These are phyloP conservation scores for Muscicapa adusta DNA, from an alignment of 2,113 vertebrate genomes.

Conservation along the genomic window DNA sequence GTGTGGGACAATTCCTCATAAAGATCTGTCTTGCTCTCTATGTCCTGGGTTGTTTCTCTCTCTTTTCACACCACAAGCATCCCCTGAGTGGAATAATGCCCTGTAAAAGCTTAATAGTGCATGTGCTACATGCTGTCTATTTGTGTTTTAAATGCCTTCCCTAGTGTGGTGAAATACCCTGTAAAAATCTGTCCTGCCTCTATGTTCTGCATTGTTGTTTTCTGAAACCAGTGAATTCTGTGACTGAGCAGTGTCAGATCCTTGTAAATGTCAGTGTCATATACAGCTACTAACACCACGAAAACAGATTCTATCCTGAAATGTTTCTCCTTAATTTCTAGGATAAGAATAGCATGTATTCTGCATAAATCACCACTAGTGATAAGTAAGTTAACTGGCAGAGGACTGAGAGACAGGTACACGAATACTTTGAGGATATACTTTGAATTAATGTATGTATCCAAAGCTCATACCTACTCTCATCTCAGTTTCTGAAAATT, in stretches of 20 bases:
- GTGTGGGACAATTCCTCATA: constrained; percentile 31
- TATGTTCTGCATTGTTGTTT: not conserved
- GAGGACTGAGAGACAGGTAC: not conserved
- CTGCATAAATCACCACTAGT: not conserved
- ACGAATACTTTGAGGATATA: not conserved
- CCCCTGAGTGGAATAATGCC: constrained; percentile 18
- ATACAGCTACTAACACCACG: no score
- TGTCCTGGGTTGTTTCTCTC: not conserved
- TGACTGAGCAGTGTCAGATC: not conserved
- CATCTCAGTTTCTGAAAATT: not conserved
- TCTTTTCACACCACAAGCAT: constrained; percentile 14
- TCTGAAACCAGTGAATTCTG: not conserved
- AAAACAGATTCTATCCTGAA: not conserved
- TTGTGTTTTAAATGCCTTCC: constrained; percentile 15
- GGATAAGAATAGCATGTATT: not conserved
- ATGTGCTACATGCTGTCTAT: not conserved
- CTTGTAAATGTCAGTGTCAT: not conserved
- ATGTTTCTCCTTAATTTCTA: not conserved
- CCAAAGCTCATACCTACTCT: not conserved
- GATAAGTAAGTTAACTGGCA: not conserved
- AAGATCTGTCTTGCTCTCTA: constrained; percentile 9
- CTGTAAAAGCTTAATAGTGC: constrained; percentile 45
- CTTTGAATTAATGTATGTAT: rapidly evolving
- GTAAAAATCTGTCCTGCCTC: not conserved
- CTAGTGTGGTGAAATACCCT: not conserved